Base-by-base conservation (phyloP, 37 sponge, comb jelly and placozoan species). In the Haliclona indistincta region DNA sequence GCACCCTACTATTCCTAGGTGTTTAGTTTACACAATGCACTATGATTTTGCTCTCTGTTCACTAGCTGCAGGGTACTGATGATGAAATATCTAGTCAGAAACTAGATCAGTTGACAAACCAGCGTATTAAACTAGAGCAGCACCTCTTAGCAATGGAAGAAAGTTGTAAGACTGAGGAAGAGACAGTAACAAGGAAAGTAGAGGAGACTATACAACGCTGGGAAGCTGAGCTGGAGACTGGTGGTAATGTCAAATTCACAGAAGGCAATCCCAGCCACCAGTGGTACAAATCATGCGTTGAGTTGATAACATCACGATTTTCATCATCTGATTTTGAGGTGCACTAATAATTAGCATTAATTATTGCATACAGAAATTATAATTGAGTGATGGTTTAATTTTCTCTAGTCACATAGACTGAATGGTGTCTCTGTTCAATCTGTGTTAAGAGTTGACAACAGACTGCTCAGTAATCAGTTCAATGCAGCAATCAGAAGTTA, bases 251-350 rank as follows among this genome's bases (percentile, higher is more conserved):
- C 25, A 75, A 75, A 38, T 78, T 73, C 8, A 51, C 52, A 26
- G 55, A 73, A 42, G 87, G 87, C 2, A 73, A 52, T 8, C 67
- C 68, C 22, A 45, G 68, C n/a, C 55, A 74, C 56, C 36, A 73
- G 29, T 89, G 94, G 90, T 79, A 78, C 67, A 80, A 40, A 22
- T 67, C 90, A 0, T 89, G 90, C 60, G 69, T 37, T 20, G 90
- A 94, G 44, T 64, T 94, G 3, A 65, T 86, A 33, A 64, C 65
- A 23, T 81, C 86, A 40, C 64, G 89, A 42, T 79, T 86, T 63
- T 75, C 77, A 0, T 62, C 75, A 28, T 54, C 79, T 29, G 75
- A 82, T 58, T 38, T 55, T 37, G 43, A 54, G 65, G 78, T 77
- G 49, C 61, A 38, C n/a, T 36, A 3, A 13, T 70, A 41, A 17